Evolutionary conservation across 2,888 invertebrate species (phyloP).

Genomic region (Gastracanthus pulcherrimus): DNA sequence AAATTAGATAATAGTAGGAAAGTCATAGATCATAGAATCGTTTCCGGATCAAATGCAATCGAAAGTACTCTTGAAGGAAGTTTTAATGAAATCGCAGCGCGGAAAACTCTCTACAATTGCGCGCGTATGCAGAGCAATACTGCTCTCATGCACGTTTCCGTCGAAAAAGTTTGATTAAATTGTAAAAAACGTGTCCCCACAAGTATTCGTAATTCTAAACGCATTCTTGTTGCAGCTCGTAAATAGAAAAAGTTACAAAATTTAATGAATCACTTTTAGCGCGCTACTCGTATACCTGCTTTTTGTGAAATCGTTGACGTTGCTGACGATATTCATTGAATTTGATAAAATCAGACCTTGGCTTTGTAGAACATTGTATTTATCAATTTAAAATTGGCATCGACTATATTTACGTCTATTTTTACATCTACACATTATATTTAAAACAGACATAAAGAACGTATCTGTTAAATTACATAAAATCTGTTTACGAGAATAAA

Average conservation of each 20-base stretch:
- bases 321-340: neutral
- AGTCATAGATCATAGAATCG: neutral
- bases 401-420: no score
- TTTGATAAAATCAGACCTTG: constrained; percentile 15
- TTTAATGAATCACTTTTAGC: no score
- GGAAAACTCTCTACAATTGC: neutral
- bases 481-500: no score
- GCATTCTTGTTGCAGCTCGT: neutral
- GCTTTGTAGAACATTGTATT: no score
- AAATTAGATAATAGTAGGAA: no score
- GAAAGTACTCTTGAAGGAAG: neutral
- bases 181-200: neutral
- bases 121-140: neutral
- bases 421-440: no score
- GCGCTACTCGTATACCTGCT: no score
- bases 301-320: no score
- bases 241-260: constrained; percentile 22
- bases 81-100: constrained; percentile 13
- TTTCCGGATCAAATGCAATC: neutral
- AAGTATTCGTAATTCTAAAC: neutral
- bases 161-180: constrained; percentile 34
- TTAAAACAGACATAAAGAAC: no score
- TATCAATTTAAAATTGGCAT: no score
- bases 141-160: neutral
- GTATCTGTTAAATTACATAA: no score